Base-by-base conservation (phyloP, 2,888 invertebrate genomes). In the Eulithis prunata region DNA sequence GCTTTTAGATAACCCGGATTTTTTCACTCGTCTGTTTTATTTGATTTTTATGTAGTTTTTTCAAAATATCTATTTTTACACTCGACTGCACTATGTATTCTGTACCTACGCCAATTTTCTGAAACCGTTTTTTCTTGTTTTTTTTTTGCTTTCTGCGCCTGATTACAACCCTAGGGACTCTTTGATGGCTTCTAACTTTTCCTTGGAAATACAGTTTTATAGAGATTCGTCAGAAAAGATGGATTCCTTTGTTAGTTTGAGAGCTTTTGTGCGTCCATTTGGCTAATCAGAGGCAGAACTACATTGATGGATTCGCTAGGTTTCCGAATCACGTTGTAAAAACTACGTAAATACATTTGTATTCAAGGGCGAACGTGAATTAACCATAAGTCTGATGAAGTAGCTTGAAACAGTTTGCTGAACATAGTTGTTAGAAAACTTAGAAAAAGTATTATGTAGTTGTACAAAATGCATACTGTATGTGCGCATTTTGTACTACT, bases 241-340 rank as follows among this genome's bases (percentile, higher is more conserved):
- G 53, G 63, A 41, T 36, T 28, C 59, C 45, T 32, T 64, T 64
- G 64, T 64, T 56, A 51, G 55, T 59, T 41, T 57, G 28, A 64
- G 64, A 58, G 51, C 41, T 55, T 58, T 64, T 55, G 58, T 58
- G 47, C 32, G 36, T 47, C 57, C 49, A 57, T 67, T 66, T 53
- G 7, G 21, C 45, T 67, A 67, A 67, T 64, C 53, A 67, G 61
- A 47, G 46, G 51, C 43, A 36, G n/a, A 51, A 52, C 36, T 38
- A 47, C n/a, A 43, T 43, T 66, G 67, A 67, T 67, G 67, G 63
- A 49, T 53, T 60, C 41, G 45, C 55, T 63, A 52, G 56, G 59
- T 46, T 58, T 28, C 21, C 12, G 38, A 52, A 66, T 58, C 28
- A 59, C 56, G 67, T 45, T 61, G 57, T 64, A 67, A 64, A 64